Percentiles rank a stretch among this genome's conserved stretches.
Conservation (phyloP, 2,888 invertebrate species). For the Leptarthrus brevirostris region DNA sequence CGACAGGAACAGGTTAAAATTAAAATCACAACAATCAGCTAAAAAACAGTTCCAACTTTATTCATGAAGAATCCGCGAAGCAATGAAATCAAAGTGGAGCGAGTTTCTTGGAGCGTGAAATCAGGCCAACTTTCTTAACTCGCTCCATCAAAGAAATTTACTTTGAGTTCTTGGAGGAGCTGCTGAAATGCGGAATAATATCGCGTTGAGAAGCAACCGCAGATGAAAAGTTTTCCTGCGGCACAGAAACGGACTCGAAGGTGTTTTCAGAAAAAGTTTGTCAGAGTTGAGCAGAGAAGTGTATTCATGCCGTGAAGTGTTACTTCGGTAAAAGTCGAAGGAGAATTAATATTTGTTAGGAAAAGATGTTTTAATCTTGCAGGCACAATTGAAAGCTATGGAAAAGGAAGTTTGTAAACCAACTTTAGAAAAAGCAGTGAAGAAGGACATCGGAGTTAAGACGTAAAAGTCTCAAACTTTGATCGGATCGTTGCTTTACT, state of each 20-base stretch:
- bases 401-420: no score
- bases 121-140: conserved; percentile 24
- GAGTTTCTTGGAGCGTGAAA: conserved; percentile 13
- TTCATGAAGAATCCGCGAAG: neutral
- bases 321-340: neutral
- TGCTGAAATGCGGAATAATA: conserved; percentile 12
- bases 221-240: conserved; percentile 4
- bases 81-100: conserved; percentile 14
- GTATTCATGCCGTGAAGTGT: conserved; percentile 6
- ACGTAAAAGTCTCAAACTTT: no score
- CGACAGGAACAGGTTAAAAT: conserved; percentile 9
- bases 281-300: neutral
- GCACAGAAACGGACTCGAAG: conserved; percentile 8
- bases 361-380: no score
- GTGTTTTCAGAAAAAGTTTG: conserved; percentile 14
- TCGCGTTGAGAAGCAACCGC: conserved; percentile 13
- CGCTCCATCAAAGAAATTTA: conserved; percentile 31
- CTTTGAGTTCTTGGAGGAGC: conserved; percentile 24
- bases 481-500: no score
- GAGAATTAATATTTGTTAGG: neutral
- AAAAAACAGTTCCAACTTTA: conserved; percentile 1
- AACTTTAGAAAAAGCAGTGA: no score
- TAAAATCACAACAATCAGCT: conserved; percentile 23
- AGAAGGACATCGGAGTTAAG: no score
- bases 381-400: no score